Conservation (phyloP, 2,888 invertebrate species). For the Furcula furcula region DNA sequence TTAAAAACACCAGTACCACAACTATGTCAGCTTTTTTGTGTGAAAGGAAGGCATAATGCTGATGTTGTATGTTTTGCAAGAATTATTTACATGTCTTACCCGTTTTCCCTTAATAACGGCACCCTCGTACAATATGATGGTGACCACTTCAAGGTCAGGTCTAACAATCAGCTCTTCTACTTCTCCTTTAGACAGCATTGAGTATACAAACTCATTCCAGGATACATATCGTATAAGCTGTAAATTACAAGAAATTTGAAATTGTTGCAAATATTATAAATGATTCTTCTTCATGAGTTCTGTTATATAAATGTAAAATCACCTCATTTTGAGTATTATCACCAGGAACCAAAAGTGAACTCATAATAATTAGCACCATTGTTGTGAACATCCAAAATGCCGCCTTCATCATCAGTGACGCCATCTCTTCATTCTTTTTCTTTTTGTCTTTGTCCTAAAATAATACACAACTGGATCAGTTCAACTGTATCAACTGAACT, state of each 20-base stretch:
- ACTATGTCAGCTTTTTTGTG: too few species aligned
- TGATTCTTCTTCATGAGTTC: too few species aligned
- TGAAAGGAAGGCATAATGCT: too few species aligned
- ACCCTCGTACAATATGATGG: conserved; percentile 91
- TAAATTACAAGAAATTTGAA: conserved; percentile 14
- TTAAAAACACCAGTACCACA: too few species aligned
- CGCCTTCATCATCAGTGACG: conserved; percentile 87
- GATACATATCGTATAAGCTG: conserved; percentile 90
- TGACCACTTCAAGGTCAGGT: conserved; percentile 92
- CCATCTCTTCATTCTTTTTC: conserved; percentile 83
- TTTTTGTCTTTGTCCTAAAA: conserved; percentile 61
- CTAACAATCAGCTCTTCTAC: conserved; percentile 93
- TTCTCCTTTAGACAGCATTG: conserved; percentile 97
- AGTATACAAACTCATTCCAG: conserved; percentile 98
- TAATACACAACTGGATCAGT: too few species aligned
- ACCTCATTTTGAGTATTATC: conserved; percentile 88
- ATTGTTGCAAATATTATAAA: too few species aligned
- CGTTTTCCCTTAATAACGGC: conserved; percentile 92
- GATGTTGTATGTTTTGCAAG: too few species aligned
- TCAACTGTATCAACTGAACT: too few species aligned
- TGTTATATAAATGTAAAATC: too few species aligned
- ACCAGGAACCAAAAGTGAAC: conserved; percentile 87
- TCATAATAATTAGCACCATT: conserved; percentile 87
- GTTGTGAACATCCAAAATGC: conserved; percentile 91
- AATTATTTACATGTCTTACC: conserved; percentile 73